phyloP scores from a whole-genome alignment of 2,113 vertebrate species.

The Laterallus jamaicensis region DNA sequence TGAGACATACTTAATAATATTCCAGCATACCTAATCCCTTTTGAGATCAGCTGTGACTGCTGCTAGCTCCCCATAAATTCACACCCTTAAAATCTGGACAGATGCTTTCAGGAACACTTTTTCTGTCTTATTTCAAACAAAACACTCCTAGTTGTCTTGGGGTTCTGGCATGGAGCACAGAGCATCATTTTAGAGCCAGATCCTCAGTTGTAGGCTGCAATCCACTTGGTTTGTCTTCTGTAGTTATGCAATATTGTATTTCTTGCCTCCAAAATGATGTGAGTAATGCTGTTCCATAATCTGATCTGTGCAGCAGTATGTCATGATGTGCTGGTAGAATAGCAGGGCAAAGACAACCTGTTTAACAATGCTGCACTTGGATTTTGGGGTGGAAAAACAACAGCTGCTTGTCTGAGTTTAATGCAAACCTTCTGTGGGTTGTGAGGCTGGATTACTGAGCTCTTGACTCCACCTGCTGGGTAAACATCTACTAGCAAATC shows the following conservation, averaged over 20 bases:
- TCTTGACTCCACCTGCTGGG: slow-evolving; percentile 67
- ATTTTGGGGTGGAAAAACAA: background rate
- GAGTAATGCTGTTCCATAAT: background rate
- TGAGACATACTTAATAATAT: background rate
- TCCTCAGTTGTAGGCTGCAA: background rate
- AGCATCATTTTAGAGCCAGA: background rate
- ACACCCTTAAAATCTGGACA: background rate
- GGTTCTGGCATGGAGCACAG: background rate
- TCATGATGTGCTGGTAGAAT: background rate
- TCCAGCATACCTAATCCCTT: background rate
- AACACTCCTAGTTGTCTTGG: background rate
- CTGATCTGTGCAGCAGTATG: background rate
- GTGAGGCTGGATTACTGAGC: slow-evolving; percentile 21
- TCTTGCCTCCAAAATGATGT: slow-evolving; percentile 9
- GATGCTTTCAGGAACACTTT: background rate
- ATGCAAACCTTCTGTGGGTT: background rate
- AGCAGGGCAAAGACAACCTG: background rate
- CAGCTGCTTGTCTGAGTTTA: background rate
- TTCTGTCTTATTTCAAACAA: background rate
- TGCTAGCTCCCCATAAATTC: background rate
- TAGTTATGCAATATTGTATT: background rate
- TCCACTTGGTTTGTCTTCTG: background rate
- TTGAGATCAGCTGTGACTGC: background rate
- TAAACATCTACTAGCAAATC: background rate
- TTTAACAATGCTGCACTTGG: background rate